Evolutionary conservation across 2,113 vertebrate species (phyloP).

Genomic region (Vulpes lagopus): DNA sequence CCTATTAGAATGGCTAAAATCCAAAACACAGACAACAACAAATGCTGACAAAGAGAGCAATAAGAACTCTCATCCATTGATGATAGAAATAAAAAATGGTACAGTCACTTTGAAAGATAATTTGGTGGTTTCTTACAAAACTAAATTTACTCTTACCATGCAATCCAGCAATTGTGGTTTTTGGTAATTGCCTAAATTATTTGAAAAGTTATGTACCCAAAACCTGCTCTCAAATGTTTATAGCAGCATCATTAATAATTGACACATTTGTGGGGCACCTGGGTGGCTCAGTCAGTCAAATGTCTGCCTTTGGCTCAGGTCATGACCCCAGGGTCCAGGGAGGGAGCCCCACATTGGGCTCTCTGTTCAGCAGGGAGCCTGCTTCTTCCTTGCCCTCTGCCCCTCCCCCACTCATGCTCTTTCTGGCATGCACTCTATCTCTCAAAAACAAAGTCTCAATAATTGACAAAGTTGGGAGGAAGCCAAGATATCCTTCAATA

Average conservation of each 20-base stretch:
- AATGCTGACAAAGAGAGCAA: neutral
- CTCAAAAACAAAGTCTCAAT: neutral
- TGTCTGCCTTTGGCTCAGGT: neutral
- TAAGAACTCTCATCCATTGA: neutral
- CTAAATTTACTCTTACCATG: neutral
- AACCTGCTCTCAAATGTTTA: neutral
- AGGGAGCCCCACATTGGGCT: neutral
- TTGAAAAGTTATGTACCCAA: neutral
- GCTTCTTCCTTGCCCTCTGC: neutral
- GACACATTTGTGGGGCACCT: neutral
- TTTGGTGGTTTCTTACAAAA: neutral
- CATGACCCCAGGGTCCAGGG: neutral
- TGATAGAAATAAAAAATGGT: neutral
- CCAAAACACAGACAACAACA: neutral
- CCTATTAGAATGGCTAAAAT: neutral
- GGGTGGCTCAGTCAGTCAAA: neutral
- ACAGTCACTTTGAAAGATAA: neutral
- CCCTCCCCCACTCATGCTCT: neutral
- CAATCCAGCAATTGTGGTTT: neutral
- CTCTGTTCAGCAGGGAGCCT: neutral
- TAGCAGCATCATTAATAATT: neutral
- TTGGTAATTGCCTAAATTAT: neutral
- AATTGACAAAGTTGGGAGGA: neutral
- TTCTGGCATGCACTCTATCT: neutral
- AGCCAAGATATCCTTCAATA: neutral